phyloP scores from a whole-genome alignment of 2,888 invertebrate species.

The Eretmocerus hayati region DNA sequence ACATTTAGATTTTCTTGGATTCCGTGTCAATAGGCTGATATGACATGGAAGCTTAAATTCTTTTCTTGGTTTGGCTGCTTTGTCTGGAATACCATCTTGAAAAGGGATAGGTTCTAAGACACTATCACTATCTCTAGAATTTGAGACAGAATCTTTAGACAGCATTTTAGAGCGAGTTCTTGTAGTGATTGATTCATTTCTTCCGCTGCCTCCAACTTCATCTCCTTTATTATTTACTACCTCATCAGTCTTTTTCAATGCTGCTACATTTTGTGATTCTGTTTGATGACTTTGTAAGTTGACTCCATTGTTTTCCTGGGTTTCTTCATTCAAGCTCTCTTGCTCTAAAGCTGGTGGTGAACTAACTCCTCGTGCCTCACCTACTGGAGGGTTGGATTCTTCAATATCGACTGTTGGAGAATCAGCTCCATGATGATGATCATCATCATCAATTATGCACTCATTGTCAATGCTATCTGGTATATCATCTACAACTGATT shows the following conservation, averaged over 20 bases:
- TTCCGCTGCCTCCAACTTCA: not conserved
- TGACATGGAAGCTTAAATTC: slow-evolving; percentile 34
- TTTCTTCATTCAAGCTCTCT: too few species aligned
- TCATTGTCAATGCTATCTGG: too few species aligned
- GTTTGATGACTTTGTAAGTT: too few species aligned
- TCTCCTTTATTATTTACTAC: not conserved
- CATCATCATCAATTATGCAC: too few species aligned
- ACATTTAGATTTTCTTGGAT: not conserved
- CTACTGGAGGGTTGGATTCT: too few species aligned
- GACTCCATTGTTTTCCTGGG: too few species aligned
- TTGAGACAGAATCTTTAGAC: not conserved
- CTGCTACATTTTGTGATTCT: too few species aligned
- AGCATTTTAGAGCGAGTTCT: not conserved
- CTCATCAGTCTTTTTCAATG: not conserved
- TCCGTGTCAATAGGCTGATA: slow-evolving; percentile 26
- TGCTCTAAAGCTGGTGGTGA: too few species aligned
- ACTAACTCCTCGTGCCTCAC: too few species aligned
- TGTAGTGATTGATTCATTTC: not conserved
- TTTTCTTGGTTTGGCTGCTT: slow-evolving; percentile 23
- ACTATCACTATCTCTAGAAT: slow-evolving; percentile 12
- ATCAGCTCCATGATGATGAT: too few species aligned
- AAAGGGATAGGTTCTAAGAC: slow-evolving; percentile 36
- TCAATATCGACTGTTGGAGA: too few species aligned
- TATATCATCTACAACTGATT: too few species aligned
- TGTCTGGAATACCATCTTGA: slow-evolving; percentile 29